Base-by-base conservation (phyloP, 2,113 vertebrate genomes). In the Pogona vitticeps region DNA sequence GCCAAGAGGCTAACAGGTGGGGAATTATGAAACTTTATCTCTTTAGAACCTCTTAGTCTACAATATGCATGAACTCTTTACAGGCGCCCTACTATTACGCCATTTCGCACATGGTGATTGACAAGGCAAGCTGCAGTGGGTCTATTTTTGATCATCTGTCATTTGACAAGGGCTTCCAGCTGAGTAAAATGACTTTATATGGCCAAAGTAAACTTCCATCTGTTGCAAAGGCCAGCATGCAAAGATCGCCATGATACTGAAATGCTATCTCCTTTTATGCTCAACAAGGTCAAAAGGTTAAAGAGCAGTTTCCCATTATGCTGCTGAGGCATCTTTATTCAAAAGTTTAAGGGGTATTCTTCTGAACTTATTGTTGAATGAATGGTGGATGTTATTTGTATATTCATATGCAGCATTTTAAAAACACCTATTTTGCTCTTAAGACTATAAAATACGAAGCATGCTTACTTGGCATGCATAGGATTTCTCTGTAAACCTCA, bases 111-210 rank as follows among this genome's bases (percentile, higher is more conserved):
- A 91, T 85, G 88, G 89, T 98, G 98, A 99, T 83, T 97, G 98
- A 98, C 98, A 98, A 95, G 95, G 91, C 96, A 97, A 97, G 97
- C 98, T 99, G 98, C 96, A 92, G 88, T 88, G 56, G 94, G 94
- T 97, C 97, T 99, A 98, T 99, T 98, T 99, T 97, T 97, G 97
- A 97, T 97, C 95, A 96, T 97, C 96, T 97, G 97, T 97, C 97
- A 97, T 97, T 94, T 95, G 96, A 94, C 97, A 96, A 96, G 92
- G 96, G 95, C 93, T 96, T 95, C 94, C 94, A 96, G 94, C 76
- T 87, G 33, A 96, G 92, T 95, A 96, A 95, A 96, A 96, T 97
- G 95, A 94, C 96, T 97, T 97, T 97, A 97, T 97, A 98, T 97
- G 97, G 97, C 95, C 94, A 97, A 96, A 96, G 94, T 92, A 93